phyloP scores from a whole-genome alignment of 2,113 vertebrate species.

The Muntiacus muntjak region DNA sequence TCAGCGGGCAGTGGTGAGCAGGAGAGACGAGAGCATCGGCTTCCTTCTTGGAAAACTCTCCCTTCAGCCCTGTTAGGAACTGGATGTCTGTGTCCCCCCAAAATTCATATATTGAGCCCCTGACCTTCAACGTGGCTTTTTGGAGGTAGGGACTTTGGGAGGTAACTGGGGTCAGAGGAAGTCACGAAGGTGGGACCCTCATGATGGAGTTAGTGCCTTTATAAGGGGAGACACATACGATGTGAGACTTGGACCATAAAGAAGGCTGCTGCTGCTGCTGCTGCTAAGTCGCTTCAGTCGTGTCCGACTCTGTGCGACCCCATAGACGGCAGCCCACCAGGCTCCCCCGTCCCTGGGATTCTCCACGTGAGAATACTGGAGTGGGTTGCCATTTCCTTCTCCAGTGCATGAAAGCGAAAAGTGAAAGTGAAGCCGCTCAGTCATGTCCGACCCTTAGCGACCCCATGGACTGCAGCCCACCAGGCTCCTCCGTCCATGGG shows the following conservation, averaged over 20 bases:
- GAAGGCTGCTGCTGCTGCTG: not conserved
- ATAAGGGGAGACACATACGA: not conserved
- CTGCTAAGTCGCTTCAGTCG: too few relatives aligned
- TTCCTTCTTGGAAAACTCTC: not conserved
- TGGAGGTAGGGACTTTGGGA: not conserved
- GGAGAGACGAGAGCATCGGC: not conserved
- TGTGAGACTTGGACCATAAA: not conserved
- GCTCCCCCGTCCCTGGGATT: too few relatives aligned
- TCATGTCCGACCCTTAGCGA: too few relatives aligned
- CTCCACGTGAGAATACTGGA: too few relatives aligned
- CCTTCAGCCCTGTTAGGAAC: not conserved
- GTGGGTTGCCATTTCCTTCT: too few relatives aligned
- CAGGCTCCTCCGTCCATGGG: too few relatives aligned
- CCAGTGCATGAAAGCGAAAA: too few relatives aligned
- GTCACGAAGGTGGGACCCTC: not conserved
- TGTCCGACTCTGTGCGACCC: too few relatives aligned
- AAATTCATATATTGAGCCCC: not conserved
- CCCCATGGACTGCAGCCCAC: too few relatives aligned
- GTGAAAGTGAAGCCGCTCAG: too few relatives aligned
- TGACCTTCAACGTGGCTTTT: accelerated
- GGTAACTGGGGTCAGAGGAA: not conserved
- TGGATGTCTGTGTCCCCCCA: not conserved
- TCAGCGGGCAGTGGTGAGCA: not conserved
- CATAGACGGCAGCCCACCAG: too few relatives aligned
- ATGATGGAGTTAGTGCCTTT: not conserved